phyloP scores from a whole-genome alignment of 2,113 vertebrate species.

The Verasper variegatus region DNA sequence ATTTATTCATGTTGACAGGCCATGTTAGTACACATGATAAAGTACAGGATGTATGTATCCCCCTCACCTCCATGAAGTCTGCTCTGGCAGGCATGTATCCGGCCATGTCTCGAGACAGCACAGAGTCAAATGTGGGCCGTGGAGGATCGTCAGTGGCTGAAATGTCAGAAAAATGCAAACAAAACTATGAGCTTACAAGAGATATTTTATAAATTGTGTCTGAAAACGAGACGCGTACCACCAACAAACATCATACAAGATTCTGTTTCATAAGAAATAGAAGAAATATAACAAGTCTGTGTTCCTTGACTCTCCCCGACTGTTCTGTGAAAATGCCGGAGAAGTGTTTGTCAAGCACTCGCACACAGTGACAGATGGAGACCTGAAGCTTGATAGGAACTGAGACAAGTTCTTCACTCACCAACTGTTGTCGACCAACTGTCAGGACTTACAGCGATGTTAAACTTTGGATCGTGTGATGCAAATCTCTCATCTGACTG shows the following conservation, averaged over 20 bases:
- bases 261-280: too few species aligned
- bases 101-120: conserved; percentile 97
- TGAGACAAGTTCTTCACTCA: conserved; percentile 24
- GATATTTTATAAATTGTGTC: background rate
- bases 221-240: too few species aligned
- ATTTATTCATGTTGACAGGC: background rate
- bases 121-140: conserved; percentile 93
- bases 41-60: background rate
- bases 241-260: too few species aligned
- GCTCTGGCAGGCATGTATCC: conserved; percentile 99
- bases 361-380: conserved; percentile 33
- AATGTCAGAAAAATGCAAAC: conserved; percentile 19
- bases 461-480: background rate
- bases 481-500: background rate
- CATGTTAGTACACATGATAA: background rate
- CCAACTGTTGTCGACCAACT: conserved; percentile 37
- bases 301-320: background rate
- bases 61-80: conserved; percentile 95
- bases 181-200: background rate
- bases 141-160: conserved; percentile 95
- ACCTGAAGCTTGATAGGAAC: conserved; percentile 6
- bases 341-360: conserved; percentile 14
- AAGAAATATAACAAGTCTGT: too few species aligned
- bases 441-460: background rate
- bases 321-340: conserved; percentile 1